These are phyloP conservation scores for Brachypterus glaber DNA, from an alignment of 2,888 invertebrate genomes.

Conservation along the genomic window DNA sequence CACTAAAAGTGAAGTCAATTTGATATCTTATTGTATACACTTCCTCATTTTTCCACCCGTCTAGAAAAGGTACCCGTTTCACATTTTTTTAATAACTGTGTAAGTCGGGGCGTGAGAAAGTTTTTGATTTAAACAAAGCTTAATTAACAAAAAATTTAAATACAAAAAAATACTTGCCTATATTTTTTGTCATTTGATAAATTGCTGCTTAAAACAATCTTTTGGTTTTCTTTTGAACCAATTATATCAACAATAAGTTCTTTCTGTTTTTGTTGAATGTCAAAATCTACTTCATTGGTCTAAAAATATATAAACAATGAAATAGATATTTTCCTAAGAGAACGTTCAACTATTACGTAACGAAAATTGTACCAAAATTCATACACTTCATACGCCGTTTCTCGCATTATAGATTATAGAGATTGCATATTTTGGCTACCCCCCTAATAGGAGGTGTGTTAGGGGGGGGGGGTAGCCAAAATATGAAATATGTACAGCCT, in stretches of 20 bases:
- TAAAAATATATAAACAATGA: slow-evolving; percentile 26
- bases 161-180: slow-evolving; percentile 36
- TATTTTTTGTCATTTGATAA: slow-evolving; percentile 48
- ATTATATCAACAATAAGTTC: slow-evolving; percentile 51
- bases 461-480: too few species aligned
- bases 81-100: too few species aligned
- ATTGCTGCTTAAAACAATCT: slow-evolving; percentile 50
- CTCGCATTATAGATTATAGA: not conserved
- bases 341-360: too few species aligned
- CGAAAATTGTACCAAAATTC: too few species aligned
- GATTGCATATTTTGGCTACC: not conserved
- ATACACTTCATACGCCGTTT: too few species aligned
- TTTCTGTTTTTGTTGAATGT: slow-evolving; percentile 48
- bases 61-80: too few species aligned
- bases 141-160: not conserved
- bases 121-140: not conserved
- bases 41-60: too few species aligned
- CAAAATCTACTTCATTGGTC: slow-evolving; percentile 54
- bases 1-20: too few species aligned
- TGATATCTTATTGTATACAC: too few species aligned
- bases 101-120: too few species aligned
- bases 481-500: too few species aligned
- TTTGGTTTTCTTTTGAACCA: slow-evolving; percentile 51
- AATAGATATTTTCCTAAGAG: not conserved
- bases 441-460: too few species aligned